Conservation (phyloP, 2,888 invertebrate species). For the Koerneria pararmatus region DNA sequence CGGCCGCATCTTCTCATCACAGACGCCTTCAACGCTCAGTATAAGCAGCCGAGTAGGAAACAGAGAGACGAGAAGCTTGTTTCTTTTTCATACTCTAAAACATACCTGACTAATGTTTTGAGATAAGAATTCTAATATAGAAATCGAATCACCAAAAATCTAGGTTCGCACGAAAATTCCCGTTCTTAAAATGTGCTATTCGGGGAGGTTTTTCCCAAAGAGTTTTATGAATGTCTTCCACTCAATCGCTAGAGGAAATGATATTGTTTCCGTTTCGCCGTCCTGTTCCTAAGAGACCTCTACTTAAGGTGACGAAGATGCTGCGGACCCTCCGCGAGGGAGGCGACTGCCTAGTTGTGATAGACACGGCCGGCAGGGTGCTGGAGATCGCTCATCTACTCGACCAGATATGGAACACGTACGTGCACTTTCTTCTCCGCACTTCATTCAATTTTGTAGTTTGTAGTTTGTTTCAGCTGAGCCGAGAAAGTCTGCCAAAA, state of each 20-base stretch:
- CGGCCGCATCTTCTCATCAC: slow-evolving; percentile 89
- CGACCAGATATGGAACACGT: slow-evolving; percentile 60
- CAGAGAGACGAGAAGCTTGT: slow-evolving; percentile 91
- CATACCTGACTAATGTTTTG: too few relatives aligned
- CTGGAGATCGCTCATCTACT: slow-evolving; percentile 92
- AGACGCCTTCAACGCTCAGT: slow-evolving; percentile 90
- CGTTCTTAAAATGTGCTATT: too few relatives aligned
- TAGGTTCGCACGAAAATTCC: too few relatives aligned
- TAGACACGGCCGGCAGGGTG: slow-evolving; percentile 89
- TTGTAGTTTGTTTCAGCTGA: neutral
- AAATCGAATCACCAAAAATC: neutral
- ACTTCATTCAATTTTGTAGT: slow-evolving; percentile 67
- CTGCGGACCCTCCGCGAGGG: slow-evolving; percentile 81
- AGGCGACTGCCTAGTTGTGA: slow-evolving; percentile 90
- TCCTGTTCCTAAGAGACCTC: too few relatives aligned
- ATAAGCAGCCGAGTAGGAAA: slow-evolving; percentile 75
- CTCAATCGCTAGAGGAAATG: too few relatives aligned
- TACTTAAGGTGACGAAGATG: slow-evolving; percentile 60
- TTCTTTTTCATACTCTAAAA: too few relatives aligned
- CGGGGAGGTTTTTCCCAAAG: too few relatives aligned
- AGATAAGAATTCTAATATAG: too few relatives aligned
- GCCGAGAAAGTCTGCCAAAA: neutral
- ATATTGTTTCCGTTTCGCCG: too few relatives aligned
- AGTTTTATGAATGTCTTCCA: too few relatives aligned
- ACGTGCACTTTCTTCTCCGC: slow-evolving; percentile 77